phyloP scores from a whole-genome alignment of 1,140 invertebrate genomes.

The Meloidogyne hapla region DNA sequence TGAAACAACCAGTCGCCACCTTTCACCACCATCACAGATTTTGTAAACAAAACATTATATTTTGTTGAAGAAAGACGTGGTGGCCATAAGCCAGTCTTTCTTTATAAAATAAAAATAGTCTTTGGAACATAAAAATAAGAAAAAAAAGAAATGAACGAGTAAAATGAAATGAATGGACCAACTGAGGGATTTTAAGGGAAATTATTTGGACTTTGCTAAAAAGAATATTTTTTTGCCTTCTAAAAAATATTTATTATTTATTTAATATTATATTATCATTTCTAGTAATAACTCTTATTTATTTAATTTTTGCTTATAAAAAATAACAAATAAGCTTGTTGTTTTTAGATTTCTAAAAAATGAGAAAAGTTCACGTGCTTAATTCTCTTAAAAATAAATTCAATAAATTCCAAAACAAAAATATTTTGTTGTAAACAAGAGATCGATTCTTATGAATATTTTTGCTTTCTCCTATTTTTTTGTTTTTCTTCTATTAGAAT shows the following conservation, averaged over 20 bases:
- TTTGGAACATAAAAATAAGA: neutral
- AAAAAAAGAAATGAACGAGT: neutral
- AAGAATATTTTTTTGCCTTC: too few relatives aligned
- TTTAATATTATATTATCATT: too few relatives aligned
- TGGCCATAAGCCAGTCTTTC: neutral
- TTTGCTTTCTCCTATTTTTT: neutral
- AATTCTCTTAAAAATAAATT: neutral
- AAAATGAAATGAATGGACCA: neutral
- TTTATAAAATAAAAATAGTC: neutral
- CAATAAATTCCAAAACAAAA: slow-evolving; percentile 5
- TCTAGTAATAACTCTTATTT: too few relatives aligned
- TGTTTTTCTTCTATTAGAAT: neutral
- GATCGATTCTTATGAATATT: neutral
- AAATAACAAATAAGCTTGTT: neutral
- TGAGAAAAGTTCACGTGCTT: neutral
- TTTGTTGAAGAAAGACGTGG: neutral
- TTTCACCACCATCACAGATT: neutral
- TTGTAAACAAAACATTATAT: neutral
- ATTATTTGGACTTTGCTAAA: too few relatives aligned
- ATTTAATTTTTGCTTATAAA: neutral
- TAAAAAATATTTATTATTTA: too few relatives aligned
- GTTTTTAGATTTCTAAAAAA: neutral
- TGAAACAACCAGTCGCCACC: neutral
- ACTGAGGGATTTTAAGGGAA: neutral
- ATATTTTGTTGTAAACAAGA: neutral